phyloP scores from a whole-genome alignment of 2,113 vertebrate genomes.

The Gambusia affinis region DNA sequence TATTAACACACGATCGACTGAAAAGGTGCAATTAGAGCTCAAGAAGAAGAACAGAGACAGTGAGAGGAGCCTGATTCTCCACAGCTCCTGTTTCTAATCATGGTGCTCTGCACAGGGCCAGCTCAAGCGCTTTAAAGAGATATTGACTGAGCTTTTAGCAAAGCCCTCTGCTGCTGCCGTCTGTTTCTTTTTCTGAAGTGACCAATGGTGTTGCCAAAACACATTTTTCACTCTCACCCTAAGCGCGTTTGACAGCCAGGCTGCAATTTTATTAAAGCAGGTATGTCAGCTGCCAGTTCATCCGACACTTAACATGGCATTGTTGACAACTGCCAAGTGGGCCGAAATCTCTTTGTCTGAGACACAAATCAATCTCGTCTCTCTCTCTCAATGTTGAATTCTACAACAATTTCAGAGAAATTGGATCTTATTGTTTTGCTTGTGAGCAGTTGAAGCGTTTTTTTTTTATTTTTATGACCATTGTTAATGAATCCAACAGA shows the following conservation, averaged over 20 bases:
- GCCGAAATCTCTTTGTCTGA: conserved; percentile 45
- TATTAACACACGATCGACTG: no score
- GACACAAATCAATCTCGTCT: conserved; percentile 45
- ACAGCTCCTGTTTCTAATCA: conserved; percentile 7
- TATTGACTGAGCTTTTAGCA: conserved; percentile 56
- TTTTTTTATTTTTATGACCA: conserved; percentile 61
- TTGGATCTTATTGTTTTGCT: conserved; percentile 44
- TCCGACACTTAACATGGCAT: conserved; percentile 51
- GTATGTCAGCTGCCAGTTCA: conserved; percentile 65
- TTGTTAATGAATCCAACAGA: conserved; percentile 71
- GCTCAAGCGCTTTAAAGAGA: conserved; percentile 55
- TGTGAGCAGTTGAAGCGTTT: conserved; percentile 53
- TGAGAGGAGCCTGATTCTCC: background rate
- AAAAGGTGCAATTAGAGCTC: background rate
- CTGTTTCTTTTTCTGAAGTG: conserved; percentile 62
- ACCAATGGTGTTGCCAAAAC: conserved; percentile 54
- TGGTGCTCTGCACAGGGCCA: conserved; percentile 14
- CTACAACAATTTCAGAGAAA: conserved; percentile 30
- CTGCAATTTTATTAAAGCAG: conserved; percentile 56
- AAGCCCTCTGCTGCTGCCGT: conserved; percentile 55
- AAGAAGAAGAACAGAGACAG: background rate
- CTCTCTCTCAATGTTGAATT: conserved; percentile 23
- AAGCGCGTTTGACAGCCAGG: conserved; percentile 66
- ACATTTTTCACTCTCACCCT: conserved; percentile 52
- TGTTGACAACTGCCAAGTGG: conserved; percentile 47